Evolutionary conservation across 2,113 vertebrate species (phyloP).

Genomic region (Pycnonotus jocosus): DNA sequence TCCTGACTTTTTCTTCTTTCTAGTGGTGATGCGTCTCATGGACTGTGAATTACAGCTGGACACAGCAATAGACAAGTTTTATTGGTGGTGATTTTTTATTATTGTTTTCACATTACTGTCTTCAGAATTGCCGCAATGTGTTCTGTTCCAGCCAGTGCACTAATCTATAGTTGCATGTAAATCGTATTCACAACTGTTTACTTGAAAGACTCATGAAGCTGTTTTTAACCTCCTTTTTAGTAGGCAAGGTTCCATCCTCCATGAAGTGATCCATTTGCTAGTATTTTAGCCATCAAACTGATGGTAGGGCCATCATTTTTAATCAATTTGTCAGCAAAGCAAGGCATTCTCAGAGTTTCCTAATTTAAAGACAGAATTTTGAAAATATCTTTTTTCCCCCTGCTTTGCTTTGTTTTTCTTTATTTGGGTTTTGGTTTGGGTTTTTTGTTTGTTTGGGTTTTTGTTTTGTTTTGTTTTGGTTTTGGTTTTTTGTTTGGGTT

Average conservation of each 20-base stretch:
- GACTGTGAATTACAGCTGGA: slow-evolving; percentile 40
- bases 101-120: slow-evolving; percentile 21
- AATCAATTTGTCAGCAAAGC: slow-evolving; percentile 73
- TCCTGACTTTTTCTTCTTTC: slow-evolving; percentile 59
- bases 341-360: slow-evolving; percentile 50
- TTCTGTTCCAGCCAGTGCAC: not conserved
- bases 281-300: slow-evolving; percentile 79
- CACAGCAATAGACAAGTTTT: slow-evolving; percentile 27
- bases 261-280: slow-evolving; percentile 82
- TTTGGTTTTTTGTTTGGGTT: not conserved
- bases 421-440: not conserved
- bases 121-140: not conserved
- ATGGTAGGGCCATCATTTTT: slow-evolving; percentile 71
- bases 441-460: not conserved
- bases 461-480: not conserved
- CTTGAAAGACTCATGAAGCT: slow-evolving; percentile 48
- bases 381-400: not conserved
- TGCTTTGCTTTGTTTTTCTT: not conserved
- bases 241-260: slow-evolving; percentile 70
- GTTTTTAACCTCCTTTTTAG: not conserved
- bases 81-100: slow-evolving; percentile 20
- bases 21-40: not conserved
- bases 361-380: slow-evolving; percentile 71
- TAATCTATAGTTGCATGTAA: slow-evolving; percentile 1
- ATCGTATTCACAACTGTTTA: not conserved